These are phyloP conservation scores for Tetragonula clypearis DNA, from an alignment of 1,140 invertebrate species.

Conservation along the genomic window DNA sequence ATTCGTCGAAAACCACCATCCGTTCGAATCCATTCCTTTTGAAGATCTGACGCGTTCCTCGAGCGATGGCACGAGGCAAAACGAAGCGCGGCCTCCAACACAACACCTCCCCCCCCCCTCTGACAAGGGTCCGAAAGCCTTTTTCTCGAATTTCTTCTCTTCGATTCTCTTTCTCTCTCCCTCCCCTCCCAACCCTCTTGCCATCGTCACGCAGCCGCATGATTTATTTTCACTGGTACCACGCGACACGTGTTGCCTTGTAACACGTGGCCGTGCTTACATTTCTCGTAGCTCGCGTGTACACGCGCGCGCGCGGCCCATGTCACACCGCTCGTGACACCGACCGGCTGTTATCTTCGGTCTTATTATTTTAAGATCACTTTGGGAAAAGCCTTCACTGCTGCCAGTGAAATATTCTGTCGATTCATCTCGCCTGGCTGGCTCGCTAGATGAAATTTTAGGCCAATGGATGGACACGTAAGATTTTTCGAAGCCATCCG, in stretches of 20 bases:
- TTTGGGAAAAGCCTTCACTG: not conserved
- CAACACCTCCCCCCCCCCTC: not conserved
- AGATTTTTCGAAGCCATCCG: too few species aligned
- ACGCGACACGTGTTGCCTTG: conserved; percentile 70
- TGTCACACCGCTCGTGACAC: conserved; percentile 38
- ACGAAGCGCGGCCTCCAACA: conserved; percentile 9
- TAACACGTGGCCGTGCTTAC: conserved; percentile 71
- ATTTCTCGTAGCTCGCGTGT: conserved; percentile 49
- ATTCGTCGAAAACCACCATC: not conserved
- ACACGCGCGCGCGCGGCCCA: conserved; percentile 36
- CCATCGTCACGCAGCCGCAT: conserved; percentile 45
- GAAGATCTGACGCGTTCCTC: conserved; percentile 28
- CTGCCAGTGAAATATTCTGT: not conserved
- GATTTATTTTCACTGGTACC: conserved; percentile 73
- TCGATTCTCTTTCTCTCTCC: conserved; percentile 23
- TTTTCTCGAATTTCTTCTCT: conserved; percentile 69
- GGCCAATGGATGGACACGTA: not conserved
- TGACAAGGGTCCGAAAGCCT: conserved; percentile 62
- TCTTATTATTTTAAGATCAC: conserved; percentile 63
- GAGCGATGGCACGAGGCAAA: conserved; percentile 65
- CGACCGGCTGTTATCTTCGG: conserved; percentile 57
- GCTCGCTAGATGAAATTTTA: not conserved
- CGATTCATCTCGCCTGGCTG: not conserved
- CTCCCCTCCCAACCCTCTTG: conserved; percentile 1
- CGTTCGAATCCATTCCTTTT: conserved; percentile 23